phyloP scores from a whole-genome alignment of 2,797 vertebrate genomes.

The Lemur catta region DNA sequence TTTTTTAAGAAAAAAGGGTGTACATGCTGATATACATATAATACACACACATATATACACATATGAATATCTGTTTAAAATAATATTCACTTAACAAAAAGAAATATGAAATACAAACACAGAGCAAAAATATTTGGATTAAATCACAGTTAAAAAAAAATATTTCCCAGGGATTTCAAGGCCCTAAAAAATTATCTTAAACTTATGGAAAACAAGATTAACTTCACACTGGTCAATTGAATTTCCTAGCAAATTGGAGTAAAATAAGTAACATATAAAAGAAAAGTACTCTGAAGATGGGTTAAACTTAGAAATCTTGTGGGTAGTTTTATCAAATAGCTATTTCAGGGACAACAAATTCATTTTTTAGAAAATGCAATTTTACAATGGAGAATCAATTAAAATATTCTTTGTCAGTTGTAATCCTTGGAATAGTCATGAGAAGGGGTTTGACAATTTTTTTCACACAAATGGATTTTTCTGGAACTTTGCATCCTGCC shows the following conservation, averaged over 20 bases:
- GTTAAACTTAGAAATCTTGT: neutral
- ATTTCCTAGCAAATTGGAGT: neutral
- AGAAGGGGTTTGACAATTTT: neutral
- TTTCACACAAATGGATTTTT: neutral
- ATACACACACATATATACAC: neutral
- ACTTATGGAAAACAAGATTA: neutral
- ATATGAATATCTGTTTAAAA: neutral
- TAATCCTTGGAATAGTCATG: neutral
- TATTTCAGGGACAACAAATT: neutral
- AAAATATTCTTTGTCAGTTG: neutral
- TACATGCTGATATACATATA: neutral
- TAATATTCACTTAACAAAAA: conserved; percentile 44
- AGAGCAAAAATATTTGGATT: neutral
- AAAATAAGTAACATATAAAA: neutral
- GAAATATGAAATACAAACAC: conserved; percentile 5
- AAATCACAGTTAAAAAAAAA: conserved; percentile 44
- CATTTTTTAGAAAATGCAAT: conserved; percentile 13
- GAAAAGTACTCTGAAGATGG: neutral
- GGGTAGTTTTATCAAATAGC: neutral
- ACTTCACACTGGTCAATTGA: neutral
- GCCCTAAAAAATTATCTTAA: neutral
- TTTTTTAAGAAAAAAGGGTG: conserved; percentile 14
- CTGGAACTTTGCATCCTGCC: neutral
- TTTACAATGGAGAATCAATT: neutral
- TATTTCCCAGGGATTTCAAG: conserved; percentile 17